Evolutionary conservation across 2,888 invertebrate species (phyloP).

Genomic region (Platypus cylindrus): DNA sequence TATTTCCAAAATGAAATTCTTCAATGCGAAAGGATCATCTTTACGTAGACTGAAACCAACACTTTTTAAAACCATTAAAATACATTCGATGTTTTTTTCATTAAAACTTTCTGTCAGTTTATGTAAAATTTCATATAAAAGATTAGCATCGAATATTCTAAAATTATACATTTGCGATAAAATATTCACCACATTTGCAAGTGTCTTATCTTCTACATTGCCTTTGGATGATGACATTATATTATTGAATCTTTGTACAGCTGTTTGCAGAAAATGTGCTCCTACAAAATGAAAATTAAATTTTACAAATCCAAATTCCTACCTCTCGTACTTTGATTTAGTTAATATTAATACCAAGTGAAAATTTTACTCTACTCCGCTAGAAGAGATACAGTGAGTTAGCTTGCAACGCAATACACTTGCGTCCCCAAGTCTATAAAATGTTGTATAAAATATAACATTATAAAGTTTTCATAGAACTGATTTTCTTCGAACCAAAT

Average conservation of each 20-base stretch:
- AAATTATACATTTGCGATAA: slow-evolving; percentile 79
- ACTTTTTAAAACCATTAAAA: slow-evolving; percentile 60
- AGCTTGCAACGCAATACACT: too few species aligned
- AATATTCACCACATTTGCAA: slow-evolving; percentile 70
- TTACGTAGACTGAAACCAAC: slow-evolving; percentile 78
- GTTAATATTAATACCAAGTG: too few species aligned
- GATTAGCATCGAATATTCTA: slow-evolving; percentile 66
- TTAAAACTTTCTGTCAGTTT: slow-evolving; percentile 48
- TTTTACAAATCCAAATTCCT: too few species aligned
- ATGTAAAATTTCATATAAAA: slow-evolving; percentile 69
- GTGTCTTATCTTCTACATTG: slow-evolving; percentile 55
- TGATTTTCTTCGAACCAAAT: too few species aligned
- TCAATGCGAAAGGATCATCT: slow-evolving; percentile 71
- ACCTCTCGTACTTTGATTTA: too few species aligned
- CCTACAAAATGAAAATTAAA: slow-evolving; percentile 36
- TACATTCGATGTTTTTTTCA: slow-evolving; percentile 77
- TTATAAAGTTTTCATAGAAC: too few species aligned
- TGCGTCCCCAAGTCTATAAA: too few species aligned
- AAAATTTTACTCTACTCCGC: too few species aligned
- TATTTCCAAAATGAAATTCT: slow-evolving; percentile 55
- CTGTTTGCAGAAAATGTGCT: slow-evolving; percentile 70
- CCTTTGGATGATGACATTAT: neutral
- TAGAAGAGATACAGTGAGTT: too few species aligned
- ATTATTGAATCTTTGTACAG: slow-evolving; percentile 42
- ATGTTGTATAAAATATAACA: too few species aligned